These are phyloP conservation scores for Perithous albicinctus DNA, from an alignment of 2,888 invertebrate genomes.

Conservation along the genomic window DNA sequence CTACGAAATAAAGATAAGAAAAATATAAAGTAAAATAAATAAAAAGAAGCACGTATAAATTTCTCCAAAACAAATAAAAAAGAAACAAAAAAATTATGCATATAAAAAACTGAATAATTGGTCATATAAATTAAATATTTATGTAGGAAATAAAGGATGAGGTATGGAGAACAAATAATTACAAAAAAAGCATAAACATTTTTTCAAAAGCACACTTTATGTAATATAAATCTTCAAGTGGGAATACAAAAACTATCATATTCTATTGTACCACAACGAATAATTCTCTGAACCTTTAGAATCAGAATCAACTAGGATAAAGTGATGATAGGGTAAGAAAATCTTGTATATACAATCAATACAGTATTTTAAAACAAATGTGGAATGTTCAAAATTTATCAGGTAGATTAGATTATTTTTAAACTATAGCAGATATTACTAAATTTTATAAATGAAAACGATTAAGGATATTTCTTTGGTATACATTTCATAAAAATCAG, in stretches of 20 bases:
- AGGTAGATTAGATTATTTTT: too few relatives aligned
- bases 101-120: neutral
- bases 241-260: too few relatives aligned
- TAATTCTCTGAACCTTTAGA: slow-evolving; percentile 1
- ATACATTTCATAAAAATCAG: too few relatives aligned
- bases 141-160: slow-evolving; percentile 6
- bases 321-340: too few relatives aligned
- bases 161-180: neutral
- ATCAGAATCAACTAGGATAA: neutral
- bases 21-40: neutral
- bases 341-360: too few relatives aligned
- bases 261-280: slow-evolving; percentile 1
- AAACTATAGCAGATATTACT: too few relatives aligned
- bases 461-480: too few relatives aligned
- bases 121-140: neutral
- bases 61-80: neutral
- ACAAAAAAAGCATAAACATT: slow-evolving; percentile 1
- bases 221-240: neutral
- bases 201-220: neutral
- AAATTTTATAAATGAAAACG: too few relatives aligned
- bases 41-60: too few relatives aligned
- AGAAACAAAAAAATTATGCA: neutral
- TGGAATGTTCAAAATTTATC: too few relatives aligned
- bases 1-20: neutral
- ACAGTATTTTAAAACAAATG: too few relatives aligned